Percentiles rank a stretch among this genome's conserved stretches.
Evolutionary conservation across 2,113 vertebrate species (phyloP).

Genomic region (Arizona elegans): DNA sequence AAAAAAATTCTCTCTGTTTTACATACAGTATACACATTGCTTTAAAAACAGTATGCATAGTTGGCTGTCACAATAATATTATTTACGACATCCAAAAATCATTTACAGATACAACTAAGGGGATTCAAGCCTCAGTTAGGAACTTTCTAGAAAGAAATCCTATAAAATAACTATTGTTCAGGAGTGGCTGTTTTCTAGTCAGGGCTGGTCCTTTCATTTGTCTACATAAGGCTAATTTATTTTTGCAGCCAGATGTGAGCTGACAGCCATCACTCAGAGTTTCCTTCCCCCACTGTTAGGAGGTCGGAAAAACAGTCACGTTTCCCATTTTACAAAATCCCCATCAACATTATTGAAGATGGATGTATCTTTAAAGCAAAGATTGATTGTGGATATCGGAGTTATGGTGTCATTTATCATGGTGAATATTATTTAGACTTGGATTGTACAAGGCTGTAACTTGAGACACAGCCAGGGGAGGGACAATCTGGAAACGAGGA

Average conservation of each 20-base stretch:
- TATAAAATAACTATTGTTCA: slow-evolving; percentile 77
- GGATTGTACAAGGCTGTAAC: slow-evolving; percentile 94
- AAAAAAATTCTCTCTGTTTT: slow-evolving; percentile 59
- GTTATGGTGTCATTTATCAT: slow-evolving; percentile 98
- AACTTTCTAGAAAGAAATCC: slow-evolving; percentile 79
- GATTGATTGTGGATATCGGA: slow-evolving; percentile 99
- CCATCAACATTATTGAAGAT: slow-evolving; percentile 98
- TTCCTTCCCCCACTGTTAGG: slow-evolving; percentile 77
- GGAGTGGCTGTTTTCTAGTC: slow-evolving; percentile 74
- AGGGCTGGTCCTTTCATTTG: slow-evolving; percentile 88
- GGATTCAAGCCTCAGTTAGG: slow-evolving; percentile 68
- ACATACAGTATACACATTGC: slow-evolving; percentile 15
- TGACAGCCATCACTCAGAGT: slow-evolving; percentile 98
- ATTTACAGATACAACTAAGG: slow-evolving; percentile 75
- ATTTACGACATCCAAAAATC: slow-evolving; percentile 73
- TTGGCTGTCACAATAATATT: slow-evolving; percentile 62
- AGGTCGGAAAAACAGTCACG: slow-evolving; percentile 87
- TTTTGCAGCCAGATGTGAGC: slow-evolving; percentile 95
- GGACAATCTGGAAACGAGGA: slow-evolving; percentile 85
- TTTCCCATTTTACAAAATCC: slow-evolving; percentile 91
- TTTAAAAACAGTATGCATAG: slow-evolving; percentile 37
- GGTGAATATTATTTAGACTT: slow-evolving; percentile 97
- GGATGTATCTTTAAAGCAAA: slow-evolving; percentile 99
- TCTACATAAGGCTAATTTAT: slow-evolving; percentile 99
- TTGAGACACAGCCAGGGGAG: slow-evolving; percentile 88